Percentiles rank a stretch among this genome's conserved stretches.
Conservation (phyloP, 1,140 invertebrate genomes). For the Dreissena polymorpha region DNA sequence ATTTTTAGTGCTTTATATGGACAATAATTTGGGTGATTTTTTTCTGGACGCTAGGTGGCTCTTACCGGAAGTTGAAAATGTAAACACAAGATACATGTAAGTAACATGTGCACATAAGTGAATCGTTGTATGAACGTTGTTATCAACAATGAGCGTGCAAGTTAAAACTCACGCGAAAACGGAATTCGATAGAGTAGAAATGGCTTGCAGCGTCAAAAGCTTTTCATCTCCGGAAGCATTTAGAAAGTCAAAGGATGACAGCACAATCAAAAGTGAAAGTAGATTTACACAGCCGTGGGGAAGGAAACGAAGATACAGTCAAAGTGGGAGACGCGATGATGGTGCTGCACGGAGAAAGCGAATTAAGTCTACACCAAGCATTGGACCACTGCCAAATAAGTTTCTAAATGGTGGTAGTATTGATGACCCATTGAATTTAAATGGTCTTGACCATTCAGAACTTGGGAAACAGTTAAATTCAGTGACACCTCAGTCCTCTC, state of each 20-base stretch:
- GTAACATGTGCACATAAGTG: background rate
- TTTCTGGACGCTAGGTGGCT: constrained; percentile 32
- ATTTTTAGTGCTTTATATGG: background rate
- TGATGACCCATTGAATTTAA: constrained; percentile 95
- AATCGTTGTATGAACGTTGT: background rate
- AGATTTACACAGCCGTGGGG: constrained; percentile 38
- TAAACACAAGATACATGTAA: constrained; percentile 44
- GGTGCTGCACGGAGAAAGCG: constrained; percentile 51
- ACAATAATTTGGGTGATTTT: background rate
- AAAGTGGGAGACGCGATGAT: constrained; percentile 36
- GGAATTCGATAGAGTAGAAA: constrained; percentile 69
- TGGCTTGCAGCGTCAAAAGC: no score
- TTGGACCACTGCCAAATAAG: constrained; percentile 90
- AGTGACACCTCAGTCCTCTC: constrained; percentile 92
- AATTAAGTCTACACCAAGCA: constrained; percentile 60
- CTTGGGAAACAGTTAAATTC: constrained; percentile 90
- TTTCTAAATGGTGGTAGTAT: constrained; percentile 97
- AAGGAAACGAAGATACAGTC: constrained; percentile 56
- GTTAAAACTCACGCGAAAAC: constrained; percentile 71
- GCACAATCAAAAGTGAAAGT: constrained; percentile 27
- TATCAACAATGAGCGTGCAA: constrained; percentile 69
- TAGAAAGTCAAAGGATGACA: constrained; percentile 25
- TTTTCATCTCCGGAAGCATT: constrained; percentile 42
- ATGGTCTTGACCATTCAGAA: constrained; percentile 92
- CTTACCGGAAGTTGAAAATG: constrained; percentile 50